Percentiles rank a stretch among this genome's conserved stretches.
These are phyloP conservation scores for Chinchilla lanigera DNA, from an alignment of 2,113 vertebrate species.

Conservation along the genomic window DNA sequence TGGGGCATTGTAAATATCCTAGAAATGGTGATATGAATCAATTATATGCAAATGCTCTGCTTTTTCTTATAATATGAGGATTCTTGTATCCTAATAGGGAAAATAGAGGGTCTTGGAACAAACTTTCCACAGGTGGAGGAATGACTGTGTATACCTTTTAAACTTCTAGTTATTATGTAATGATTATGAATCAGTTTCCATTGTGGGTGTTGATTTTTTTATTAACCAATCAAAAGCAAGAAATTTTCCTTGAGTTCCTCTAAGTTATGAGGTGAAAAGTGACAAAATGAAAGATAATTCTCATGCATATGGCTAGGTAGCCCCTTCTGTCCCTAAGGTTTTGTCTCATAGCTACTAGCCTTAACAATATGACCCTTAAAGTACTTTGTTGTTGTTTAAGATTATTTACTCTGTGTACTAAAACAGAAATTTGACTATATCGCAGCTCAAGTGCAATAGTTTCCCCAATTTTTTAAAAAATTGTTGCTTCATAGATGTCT, in stretches of 20 bases:
- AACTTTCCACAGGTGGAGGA: neutral
- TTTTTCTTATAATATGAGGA: neutral
- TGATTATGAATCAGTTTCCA: neutral
- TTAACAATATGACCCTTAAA: neutral
- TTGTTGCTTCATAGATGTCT: neutral
- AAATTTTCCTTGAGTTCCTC: conserved; percentile 37
- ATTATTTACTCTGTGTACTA: neutral
- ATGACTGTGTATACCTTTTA: neutral
- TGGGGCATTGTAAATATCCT: neutral
- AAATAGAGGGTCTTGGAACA: neutral
- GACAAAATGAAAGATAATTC: conserved; percentile 14
- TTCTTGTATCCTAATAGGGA: neutral
- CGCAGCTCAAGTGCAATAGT: neutral
- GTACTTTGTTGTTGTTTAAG: neutral
- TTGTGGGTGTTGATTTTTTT: neutral
- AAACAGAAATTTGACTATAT: neutral
- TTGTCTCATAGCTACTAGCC: neutral
- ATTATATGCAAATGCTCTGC: neutral
- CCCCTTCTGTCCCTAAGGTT: neutral
- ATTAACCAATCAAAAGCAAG: neutral
- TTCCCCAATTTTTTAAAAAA: neutral
- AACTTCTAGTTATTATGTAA: neutral
- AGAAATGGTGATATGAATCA: neutral
- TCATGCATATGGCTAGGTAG: neutral
- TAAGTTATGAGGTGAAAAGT: conserved; percentile 21